phyloP scores from a whole-genome alignment of 2,113 vertebrate species.

The Chamaetylas fuelleborni region DNA sequence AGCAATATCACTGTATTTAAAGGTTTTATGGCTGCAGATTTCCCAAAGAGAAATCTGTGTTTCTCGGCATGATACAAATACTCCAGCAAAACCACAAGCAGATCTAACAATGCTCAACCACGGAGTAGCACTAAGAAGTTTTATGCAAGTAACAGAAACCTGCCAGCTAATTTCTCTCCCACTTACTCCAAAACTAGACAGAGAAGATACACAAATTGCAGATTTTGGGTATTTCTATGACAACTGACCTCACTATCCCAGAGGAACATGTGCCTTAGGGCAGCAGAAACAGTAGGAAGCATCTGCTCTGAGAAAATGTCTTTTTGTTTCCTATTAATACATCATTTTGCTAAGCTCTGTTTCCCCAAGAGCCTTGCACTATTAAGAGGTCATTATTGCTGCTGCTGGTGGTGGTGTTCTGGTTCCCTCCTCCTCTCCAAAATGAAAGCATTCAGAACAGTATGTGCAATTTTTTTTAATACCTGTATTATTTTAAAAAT shows the following conservation, averaged over 20 bases:
- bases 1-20: not conserved
- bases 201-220: not conserved
- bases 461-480: accelerated
- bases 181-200: not conserved
- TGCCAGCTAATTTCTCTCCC: not conserved
- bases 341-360: not conserved
- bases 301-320: not conserved
- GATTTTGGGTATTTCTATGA: not conserved
- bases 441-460: not conserved
- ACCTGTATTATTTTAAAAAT: not conserved
- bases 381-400: not conserved
- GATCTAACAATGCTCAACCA: not conserved
- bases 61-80: not conserved
- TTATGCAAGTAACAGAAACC: not conserved
- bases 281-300: not conserved
- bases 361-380: not conserved
- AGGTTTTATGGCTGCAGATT: not conserved
- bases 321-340: not conserved
- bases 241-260: not conserved
- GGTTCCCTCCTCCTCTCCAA: not conserved
- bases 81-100: not conserved
- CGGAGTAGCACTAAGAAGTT: not conserved
- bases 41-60: not conserved
- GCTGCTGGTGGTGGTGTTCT: not conserved
- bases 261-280: not conserved